Conservation (phyloP, 2,797 vertebrate species). For the Melanotaenia maccullochi region DNA sequence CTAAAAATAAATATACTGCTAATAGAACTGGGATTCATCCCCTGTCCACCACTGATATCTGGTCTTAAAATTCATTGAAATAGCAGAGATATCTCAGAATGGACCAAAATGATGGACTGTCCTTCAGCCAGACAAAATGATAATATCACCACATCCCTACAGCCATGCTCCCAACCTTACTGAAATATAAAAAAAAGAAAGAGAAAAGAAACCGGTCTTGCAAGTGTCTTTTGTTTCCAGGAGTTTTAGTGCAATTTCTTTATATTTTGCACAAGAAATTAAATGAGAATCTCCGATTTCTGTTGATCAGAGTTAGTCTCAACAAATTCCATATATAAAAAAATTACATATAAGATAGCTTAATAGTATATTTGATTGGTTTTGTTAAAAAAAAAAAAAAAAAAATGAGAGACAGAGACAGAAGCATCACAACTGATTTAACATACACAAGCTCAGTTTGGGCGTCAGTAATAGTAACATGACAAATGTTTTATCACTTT, state of each 20-base stretch:
- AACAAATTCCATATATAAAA: too few relatives aligned
- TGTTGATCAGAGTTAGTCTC: background rate
- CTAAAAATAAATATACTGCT: slow-evolving; percentile 6
- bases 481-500: background rate
- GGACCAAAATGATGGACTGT: background rate
- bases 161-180: background rate
- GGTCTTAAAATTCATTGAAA: background rate
- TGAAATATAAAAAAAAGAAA: background rate
- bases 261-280: too few relatives aligned
- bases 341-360: background rate
- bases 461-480: background rate
- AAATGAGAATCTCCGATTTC: background rate
- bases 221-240: background rate
- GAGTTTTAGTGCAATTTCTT: background rate
- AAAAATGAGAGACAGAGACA: background rate
- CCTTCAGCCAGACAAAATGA: background rate
- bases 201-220: background rate
- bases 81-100: slow-evolving; percentile 2
- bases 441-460: background rate
- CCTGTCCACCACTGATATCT: background rate
- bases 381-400: background rate
- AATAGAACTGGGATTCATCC: slow-evolving; percentile 9
- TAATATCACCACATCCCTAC: background rate
- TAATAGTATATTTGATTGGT: background rate
- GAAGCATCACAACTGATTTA: background rate